Evolutionary conservation across 2,888 invertebrate genomes (phyloP), one percentile per base, ranked within the genome.

Genomic region (Liopterus haemorrhoidalis): DNA sequence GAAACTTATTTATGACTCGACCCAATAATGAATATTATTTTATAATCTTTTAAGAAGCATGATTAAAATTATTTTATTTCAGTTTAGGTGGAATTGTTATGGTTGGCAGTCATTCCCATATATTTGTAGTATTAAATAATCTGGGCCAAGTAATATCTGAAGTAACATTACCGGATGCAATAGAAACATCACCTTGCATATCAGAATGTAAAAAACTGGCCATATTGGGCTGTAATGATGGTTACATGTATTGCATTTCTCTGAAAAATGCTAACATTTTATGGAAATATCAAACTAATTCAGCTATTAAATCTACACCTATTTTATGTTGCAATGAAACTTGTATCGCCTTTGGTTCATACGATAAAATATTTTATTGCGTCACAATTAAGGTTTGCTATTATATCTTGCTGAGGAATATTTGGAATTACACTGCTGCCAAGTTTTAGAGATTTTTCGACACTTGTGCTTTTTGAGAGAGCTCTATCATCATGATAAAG

Each of bases 141-240:
- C 54, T 64, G 12, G 83, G 84, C 0, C 31, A 58, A 4, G 57
- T 73, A 33, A 59, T 72, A 38, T 76, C 76, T 9, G 57, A 64
- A 30, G 48, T 78, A 12, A 59, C 61, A 44, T 61, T 88, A 3
- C 76, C 78, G 5, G 79, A 85, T 54, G 74, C 89, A 37, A 76
- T 92, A 20, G 89, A 91, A 66, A 82, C 58, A 44, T 51, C 72
- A 25, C 69, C 74, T 6, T 66, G 65, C 50, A 46, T 69, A 15
- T 70, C 71, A 22, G 28, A 50, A 1, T 65, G 66, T 61, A 69
- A 67, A 15, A 55, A 63, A 22, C 65, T 56, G 54, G 78, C 83
- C 0, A 70, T 82, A 46, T 79, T 89, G 14, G 90, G 90, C 12
- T 82, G 87, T 48, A 85, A 88, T 63, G 81, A 90, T 66, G 81